Percentiles rank a stretch among this genome's conserved stretches.
Evolutionary conservation across 37 sponge, comb jelly and placozoan genomes (phyloP).

Genomic region (Haliclona indistincta): DNA sequence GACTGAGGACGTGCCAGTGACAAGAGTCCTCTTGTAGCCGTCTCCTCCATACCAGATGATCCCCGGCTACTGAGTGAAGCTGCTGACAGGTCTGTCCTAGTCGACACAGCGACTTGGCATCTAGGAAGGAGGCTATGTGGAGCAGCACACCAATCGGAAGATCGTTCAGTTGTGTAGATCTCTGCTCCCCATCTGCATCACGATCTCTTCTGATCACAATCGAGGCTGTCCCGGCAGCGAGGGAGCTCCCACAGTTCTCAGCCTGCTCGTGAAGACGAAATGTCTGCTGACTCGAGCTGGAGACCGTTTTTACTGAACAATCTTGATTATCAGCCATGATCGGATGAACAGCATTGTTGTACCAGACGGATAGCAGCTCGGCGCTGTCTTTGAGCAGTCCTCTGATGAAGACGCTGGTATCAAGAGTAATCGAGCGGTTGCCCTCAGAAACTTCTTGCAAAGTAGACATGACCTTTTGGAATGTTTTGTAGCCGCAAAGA

Average conservation of each 20-base stretch:
- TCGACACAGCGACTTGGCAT: conserved; percentile 44
- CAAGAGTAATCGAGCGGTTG: too few species aligned
- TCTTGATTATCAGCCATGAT: too few species aligned
- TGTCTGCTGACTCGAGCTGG: too few species aligned
- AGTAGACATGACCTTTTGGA: too few species aligned
- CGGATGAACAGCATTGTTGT: too few species aligned
- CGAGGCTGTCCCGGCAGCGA: conserved; percentile 34
- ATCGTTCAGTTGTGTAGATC: neutral
- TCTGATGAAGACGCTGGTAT: too few species aligned
- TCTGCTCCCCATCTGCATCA: neutral
- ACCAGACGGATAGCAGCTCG: too few species aligned
- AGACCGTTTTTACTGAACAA: too few species aligned
- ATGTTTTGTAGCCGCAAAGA: too few species aligned
- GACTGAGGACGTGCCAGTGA: conserved; percentile 42
- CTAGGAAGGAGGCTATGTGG: conserved; percentile 49
- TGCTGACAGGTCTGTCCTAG: conserved; percentile 46
- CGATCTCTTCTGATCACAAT: neutral
- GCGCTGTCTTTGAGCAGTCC: too few species aligned
- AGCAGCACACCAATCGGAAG: conserved; percentile 33
- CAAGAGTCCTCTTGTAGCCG: conserved; percentile 36
- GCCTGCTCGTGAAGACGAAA: conserved; percentile 9
- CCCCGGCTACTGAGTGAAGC: conserved; percentile 24
- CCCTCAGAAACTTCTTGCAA: too few species aligned
- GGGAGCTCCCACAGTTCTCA: conserved; percentile 16
- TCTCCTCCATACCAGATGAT: conserved; percentile 62